Evolutionary conservation across 2,113 vertebrate genomes (phyloP).

Genomic region (Loxodonta africana): DNA sequence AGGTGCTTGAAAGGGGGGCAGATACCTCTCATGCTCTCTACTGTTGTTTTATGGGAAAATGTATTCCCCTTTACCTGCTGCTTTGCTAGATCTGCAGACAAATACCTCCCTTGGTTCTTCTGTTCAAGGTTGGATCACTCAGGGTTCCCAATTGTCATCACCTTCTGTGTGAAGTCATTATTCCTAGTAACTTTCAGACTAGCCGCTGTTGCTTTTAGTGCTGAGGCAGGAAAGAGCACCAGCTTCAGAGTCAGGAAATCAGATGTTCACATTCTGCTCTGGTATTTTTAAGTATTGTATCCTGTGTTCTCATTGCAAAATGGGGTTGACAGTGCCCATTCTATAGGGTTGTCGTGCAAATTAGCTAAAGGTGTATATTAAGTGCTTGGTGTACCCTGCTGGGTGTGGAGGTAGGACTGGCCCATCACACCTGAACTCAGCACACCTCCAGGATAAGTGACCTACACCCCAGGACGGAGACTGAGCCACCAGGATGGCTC

Average conservation of each 20-base stretch:
- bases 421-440: neutral
- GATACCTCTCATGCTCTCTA: neutral
- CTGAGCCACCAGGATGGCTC: neutral
- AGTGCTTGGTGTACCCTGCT: neutral
- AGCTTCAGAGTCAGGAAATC: neutral
- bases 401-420: neutral
- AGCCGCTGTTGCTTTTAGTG: neutral
- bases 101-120: neutral
- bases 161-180: neutral
- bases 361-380: neutral
- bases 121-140: too few relatives aligned
- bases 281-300: neutral
- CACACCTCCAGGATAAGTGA: neutral
- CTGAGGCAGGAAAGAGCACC: neutral
- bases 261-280: neutral
- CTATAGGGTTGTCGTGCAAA: rapidly evolving
- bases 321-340: neutral
- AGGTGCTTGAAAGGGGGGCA: neutral
- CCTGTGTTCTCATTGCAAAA: neutral
- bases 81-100: neutral
- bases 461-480: neutral
- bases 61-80: neutral
- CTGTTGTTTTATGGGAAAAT: neutral
- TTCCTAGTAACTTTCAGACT: too few relatives aligned
- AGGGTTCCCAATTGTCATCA: neutral